phyloP scores from a whole-genome alignment of 2,888 invertebrate genomes.

The Cheilosia vernalis region DNA sequence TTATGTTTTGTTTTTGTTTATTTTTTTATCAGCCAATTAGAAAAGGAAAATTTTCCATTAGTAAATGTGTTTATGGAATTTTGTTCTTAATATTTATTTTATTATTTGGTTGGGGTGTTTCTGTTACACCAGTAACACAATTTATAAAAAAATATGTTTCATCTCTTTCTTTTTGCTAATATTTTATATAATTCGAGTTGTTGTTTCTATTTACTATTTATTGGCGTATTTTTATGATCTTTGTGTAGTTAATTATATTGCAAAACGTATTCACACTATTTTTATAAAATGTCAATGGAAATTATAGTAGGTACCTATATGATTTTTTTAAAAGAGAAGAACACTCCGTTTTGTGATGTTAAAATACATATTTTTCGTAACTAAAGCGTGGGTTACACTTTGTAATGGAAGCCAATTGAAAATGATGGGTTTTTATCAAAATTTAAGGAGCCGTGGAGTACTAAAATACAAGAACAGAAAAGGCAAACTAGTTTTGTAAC shows the following conservation, averaged over 20 bases:
- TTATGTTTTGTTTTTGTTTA: conserved; percentile 47
- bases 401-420: too few relatives aligned
- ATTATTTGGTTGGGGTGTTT: conserved; percentile 32
- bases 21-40: conserved; percentile 62
- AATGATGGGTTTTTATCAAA: too few relatives aligned
- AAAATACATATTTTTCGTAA: too few relatives aligned
- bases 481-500: too few relatives aligned
- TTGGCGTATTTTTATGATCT: conserved; percentile 27
- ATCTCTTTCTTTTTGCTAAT: conserved; percentile 1
- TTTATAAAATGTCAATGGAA: conserved; percentile 3
- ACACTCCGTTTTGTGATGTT: not conserved
- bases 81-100: conserved; percentile 20
- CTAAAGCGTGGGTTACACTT: too few relatives aligned
- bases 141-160: conserved; percentile 58
- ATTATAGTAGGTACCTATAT: not conserved
- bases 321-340: not conserved
- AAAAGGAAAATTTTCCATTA: conserved; percentile 49
- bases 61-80: conserved; percentile 34
- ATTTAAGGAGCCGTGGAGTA: too few relatives aligned
- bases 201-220: conserved; percentile 24
- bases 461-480: too few relatives aligned
- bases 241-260: conserved; percentile 24
- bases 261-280: conserved; percentile 39
- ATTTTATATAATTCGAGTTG: conserved; percentile 18
- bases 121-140: conserved; percentile 28